Conservation (phyloP, 2,888 invertebrate genomes). For the Plusia festucae region DNA sequence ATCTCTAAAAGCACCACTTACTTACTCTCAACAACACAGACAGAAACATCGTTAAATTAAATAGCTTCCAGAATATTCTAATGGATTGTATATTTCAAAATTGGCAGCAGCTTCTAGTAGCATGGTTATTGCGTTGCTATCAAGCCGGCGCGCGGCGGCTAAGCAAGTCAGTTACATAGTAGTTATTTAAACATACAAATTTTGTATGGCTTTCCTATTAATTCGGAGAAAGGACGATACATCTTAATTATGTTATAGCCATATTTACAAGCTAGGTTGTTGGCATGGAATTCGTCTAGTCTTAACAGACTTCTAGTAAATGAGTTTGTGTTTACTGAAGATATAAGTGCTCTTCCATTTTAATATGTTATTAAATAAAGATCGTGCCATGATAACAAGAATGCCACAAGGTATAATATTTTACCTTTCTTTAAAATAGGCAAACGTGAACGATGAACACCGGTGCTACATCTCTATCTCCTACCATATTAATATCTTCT, state of each 20-base stretch:
- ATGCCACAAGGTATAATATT: too few relatives aligned
- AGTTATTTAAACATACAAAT: neutral
- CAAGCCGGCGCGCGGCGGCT: neutral
- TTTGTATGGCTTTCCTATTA: neutral
- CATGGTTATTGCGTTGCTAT: conserved; percentile 5
- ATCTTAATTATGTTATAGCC: neutral
- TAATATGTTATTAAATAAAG: too few relatives aligned
- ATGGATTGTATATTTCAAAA: conserved; percentile 14
- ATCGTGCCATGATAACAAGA: too few relatives aligned
- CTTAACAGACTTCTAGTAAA: too few relatives aligned
- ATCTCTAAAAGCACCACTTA: conserved; percentile 9
- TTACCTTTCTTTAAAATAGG: neutral
- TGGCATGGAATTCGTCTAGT: too few relatives aligned
- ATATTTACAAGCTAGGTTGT: neutral
- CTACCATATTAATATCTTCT: neutral
- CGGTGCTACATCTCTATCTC: too few relatives aligned
- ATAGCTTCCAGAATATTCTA: conserved; percentile 32
- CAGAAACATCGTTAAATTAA: conserved; percentile 25
- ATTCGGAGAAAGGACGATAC: neutral
- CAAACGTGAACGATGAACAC: neutral
- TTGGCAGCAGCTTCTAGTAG: conserved; percentile 14
- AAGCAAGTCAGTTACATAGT: neutral
- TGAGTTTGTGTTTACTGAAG: too few relatives aligned
- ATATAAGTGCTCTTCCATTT: too few relatives aligned
- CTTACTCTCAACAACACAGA: conserved; percentile 3